phyloP scores from a whole-genome alignment of 2,888 invertebrate genomes.

The Caenorhabditis uteleia region DNA sequence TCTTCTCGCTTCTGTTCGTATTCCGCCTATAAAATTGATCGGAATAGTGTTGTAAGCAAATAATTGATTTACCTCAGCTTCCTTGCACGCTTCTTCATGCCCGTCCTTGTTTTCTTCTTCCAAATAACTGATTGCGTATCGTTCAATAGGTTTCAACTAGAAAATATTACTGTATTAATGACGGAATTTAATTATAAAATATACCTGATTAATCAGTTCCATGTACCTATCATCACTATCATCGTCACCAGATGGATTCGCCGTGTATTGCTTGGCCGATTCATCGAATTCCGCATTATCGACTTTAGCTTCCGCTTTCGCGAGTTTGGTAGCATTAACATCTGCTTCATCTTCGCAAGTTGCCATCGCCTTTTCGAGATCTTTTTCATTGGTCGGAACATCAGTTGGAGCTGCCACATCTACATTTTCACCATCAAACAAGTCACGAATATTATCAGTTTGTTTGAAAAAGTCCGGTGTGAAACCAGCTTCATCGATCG shows the following conservation, averaged over 20 bases:
- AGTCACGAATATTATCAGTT: slow-evolving; percentile 62
- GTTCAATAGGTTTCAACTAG: slow-evolving; percentile 90
- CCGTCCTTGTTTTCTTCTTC: slow-evolving; percentile 84
- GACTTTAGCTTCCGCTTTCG: slow-evolving; percentile 56
- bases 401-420: slow-evolving; percentile 46
- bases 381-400: slow-evolving; percentile 50
- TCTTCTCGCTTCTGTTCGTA: slow-evolving; percentile 54
- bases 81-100: slow-evolving; percentile 83
- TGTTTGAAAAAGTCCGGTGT: slow-evolving; percentile 91
- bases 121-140: slow-evolving; percentile 90
- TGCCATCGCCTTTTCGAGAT: slow-evolving; percentile 61
- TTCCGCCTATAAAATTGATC: slow-evolving; percentile 43
- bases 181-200: neutral
- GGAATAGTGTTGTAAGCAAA: neutral
- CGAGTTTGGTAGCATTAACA: slow-evolving; percentile 61
- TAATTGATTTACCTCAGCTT: slow-evolving; percentile 78
- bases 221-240: slow-evolving; percentile 54
- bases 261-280: neutral
- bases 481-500: slow-evolving; percentile 98
- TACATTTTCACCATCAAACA: slow-evolving; percentile 62
- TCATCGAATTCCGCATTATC: slow-evolving; percentile 56
- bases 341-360: slow-evolving; percentile 66
- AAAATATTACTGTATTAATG: slow-evolving; percentile 10
- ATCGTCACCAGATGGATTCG: slow-evolving; percentile 36
- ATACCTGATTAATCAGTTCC: slow-evolving; percentile 49